Conservation (phyloP, 2,888 invertebrate species). For the Megalurothrips usitatus region DNA sequence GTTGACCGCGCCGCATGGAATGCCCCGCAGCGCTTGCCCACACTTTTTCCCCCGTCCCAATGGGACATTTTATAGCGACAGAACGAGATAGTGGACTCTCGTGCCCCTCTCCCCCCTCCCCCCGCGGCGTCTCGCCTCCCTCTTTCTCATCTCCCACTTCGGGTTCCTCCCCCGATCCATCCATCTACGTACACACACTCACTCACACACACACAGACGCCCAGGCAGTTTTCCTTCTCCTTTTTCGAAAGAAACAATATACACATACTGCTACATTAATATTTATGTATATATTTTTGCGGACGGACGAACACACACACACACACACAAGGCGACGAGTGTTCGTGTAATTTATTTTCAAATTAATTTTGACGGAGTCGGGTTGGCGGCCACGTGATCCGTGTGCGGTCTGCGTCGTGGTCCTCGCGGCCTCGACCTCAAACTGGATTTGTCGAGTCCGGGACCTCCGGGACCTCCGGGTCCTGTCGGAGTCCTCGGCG, state of each 20-base stretch:
- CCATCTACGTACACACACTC: background rate
- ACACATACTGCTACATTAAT: background rate
- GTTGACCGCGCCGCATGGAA: background rate
- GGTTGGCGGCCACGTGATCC: too few species aligned
- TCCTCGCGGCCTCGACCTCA: background rate
- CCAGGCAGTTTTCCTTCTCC: background rate
- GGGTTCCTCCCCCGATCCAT: background rate
- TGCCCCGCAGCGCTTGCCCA: background rate
- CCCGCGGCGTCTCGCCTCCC: background rate
- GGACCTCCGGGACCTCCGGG: background rate
- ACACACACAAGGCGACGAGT: too few species aligned
- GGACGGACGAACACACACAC: too few species aligned
- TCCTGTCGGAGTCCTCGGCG: background rate
- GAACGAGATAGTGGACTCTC: constrained; percentile 9
- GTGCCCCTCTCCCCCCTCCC: background rate
- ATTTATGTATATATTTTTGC: background rate
- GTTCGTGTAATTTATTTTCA: too few species aligned
- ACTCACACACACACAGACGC: background rate
- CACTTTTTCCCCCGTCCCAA: constrained; percentile 3
- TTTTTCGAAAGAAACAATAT: background rate
- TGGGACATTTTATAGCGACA: constrained; percentile 22
- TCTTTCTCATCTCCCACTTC: background rate
- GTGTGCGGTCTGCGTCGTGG: background rate
- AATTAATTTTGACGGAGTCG: too few species aligned
- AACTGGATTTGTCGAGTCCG: background rate